A percentile compares a stretch with the other conserved stretches of the same genome.
Evolutionary conservation across 2,797 vertebrate genomes (phyloP).

Genomic region (Malurus leucopterus): DNA sequence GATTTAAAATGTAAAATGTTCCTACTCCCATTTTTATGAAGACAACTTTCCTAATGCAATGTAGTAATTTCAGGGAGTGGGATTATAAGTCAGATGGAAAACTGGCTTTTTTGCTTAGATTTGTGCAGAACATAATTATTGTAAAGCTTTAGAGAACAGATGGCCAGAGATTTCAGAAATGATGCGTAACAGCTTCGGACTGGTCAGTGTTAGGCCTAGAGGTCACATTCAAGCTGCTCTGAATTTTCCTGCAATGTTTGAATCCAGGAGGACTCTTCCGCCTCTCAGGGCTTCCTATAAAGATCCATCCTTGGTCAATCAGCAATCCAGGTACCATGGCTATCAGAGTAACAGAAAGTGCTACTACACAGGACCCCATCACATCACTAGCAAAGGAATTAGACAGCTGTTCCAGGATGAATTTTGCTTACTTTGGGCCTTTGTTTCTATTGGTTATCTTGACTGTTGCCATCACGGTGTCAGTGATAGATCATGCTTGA

Average conservation of each 20-base stretch:
- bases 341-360: fast-evolving
- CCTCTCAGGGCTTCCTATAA: neutral
- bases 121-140: slow-evolving; percentile 41
- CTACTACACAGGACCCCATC: neutral
- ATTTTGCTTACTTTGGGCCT: neutral
- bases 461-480: neutral
- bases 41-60: neutral
- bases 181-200: neutral
- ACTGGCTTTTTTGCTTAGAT: slow-evolving; percentile 26
- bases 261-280: neutral
- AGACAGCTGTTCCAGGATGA: neutral
- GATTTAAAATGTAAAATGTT: neutral
- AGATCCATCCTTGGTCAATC: neutral
- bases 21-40: neutral
- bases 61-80: neutral
- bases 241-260: neutral
- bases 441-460: neutral
- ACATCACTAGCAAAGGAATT: neutral
- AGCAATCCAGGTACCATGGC: neutral
- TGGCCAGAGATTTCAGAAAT: slow-evolving; percentile 52
- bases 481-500: neutral
- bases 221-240: neutral
- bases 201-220: neutral
- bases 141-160: slow-evolving; percentile 48
- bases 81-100: slow-evolving; percentile 26